phyloP scores from a whole-genome alignment of 2,113 vertebrate genomes.

The Grammomys dolichurus region DNA sequence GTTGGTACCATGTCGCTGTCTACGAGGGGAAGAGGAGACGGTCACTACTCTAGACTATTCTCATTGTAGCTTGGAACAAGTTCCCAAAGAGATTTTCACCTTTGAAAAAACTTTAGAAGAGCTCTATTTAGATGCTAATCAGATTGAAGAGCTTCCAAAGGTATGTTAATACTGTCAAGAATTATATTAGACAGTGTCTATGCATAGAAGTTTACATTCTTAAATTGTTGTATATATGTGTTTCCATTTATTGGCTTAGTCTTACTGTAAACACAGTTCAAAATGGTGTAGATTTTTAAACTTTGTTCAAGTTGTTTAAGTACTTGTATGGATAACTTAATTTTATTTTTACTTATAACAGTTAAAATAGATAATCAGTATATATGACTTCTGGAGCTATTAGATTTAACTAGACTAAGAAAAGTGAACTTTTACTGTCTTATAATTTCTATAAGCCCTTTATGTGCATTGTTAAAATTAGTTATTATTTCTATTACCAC shows the following conservation, averaged over 20 bases:
- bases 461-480: slow-evolving; percentile 3
- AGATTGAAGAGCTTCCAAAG: slow-evolving; percentile 99
- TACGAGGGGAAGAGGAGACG: slow-evolving; percentile 97
- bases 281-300: background rate
- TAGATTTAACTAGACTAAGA: slow-evolving; percentile 13
- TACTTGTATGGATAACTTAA: slow-evolving; percentile 24
- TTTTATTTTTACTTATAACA: slow-evolving; percentile 47
- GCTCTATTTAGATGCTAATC: slow-evolving; percentile 99
- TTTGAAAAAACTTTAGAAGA: slow-evolving; percentile 99
- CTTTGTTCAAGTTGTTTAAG: slow-evolving; percentile 20
- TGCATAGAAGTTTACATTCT: slow-evolving; percentile 44
- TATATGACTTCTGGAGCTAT: background rate
- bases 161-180: slow-evolving; percentile 85
- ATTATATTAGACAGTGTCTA: slow-evolving; percentile 23
- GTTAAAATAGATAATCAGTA: background rate
- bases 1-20: slow-evolving; percentile 97
- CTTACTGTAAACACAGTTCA: slow-evolving; percentile 51
- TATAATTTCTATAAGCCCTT: slow-evolving; percentile 30
- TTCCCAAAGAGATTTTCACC: slow-evolving; percentile 99
- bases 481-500: slow-evolving; percentile 9
- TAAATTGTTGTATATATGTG: slow-evolving; percentile 13
- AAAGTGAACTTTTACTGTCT: background rate
- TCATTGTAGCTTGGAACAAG: slow-evolving; percentile 99
- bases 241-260: slow-evolving; percentile 26
- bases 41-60: slow-evolving; percentile 98